These are phyloP conservation scores for Ceuthmochares aereus DNA, from an alignment of 2,113 vertebrate species.

Conservation along the genomic window DNA sequence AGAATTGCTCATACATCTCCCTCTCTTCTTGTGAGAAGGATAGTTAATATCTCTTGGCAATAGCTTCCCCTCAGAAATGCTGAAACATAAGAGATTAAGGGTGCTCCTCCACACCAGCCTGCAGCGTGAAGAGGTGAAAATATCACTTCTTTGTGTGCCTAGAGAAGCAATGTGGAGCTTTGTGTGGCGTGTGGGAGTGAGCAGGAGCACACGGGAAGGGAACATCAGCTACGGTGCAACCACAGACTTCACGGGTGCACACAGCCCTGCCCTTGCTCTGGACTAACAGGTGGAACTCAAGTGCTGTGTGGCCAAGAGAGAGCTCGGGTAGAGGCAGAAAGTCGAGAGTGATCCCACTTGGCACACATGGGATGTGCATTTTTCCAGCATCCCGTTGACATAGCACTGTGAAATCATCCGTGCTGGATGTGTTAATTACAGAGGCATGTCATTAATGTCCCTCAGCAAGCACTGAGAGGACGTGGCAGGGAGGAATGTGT, in stretches of 20 bases:
- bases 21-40: background rate
- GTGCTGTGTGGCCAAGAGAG: background rate
- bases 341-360: accelerated
- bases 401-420: background rate
- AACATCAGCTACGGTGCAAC: background rate
- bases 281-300: background rate
- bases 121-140: background rate
- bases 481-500: background rate
- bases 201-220: background rate
- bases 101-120: background rate
- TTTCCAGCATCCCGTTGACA: background rate
- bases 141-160: background rate
- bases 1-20: background rate
- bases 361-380: accelerated
- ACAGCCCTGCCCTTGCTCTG: background rate
- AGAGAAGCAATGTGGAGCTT: background rate
- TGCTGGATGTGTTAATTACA: background rate
- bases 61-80: background rate
- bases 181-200: accelerated
- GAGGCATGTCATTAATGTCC: background rate
- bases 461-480: background rate
- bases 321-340: background rate
- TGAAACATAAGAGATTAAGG: background rate
- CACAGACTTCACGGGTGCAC: accelerated
- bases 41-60: background rate